Evolutionary conservation across 2,113 vertebrate genomes (phyloP), one percentile per base, ranked within the genome.

Genomic region (Trematomus loennbergii): DNA sequence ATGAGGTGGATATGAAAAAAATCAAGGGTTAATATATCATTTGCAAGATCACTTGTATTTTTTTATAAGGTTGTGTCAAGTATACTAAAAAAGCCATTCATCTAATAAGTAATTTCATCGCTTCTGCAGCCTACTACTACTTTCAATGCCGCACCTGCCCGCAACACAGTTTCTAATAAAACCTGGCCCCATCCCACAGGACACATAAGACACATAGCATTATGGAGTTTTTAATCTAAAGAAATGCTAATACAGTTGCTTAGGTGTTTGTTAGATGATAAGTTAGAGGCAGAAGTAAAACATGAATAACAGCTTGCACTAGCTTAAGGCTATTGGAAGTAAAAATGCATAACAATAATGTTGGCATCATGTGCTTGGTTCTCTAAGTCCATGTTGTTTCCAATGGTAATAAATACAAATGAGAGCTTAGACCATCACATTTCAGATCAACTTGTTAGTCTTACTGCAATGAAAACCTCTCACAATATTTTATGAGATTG

Each of bases 221-320:
- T 86, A 80, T 87, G 75, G 86, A 89, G 65, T 77, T 78, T 85
- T 82, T 81, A 86, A 86, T 86, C 63, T 81, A 73, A 88, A 85
- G 54, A 75, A 80, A 88, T 88, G 75, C 70, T 84, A 91, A 85
- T 81, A 43, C 45, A 36, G 9, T 43, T 63, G 50, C 46, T 75
- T 25, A 33, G 48, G 9, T 71, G 33, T 70, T 69, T 64, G 55
- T 69, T 58, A 7, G 33, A 54, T 20, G 63, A 4, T 9, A 40
- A 64, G 46, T 10, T 72, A 29, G 12, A 12, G 4, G 12, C 13
- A 48, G 13, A 48, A 15, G 46, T 48, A 48, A 48, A 48, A 48
- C 22, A 9, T 40, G 36, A 50, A 43, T 62, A 20, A 10, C 8
- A 53, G 43, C n/a, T 49, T 25, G 4, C 10, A 62, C 17, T 9